Conservation (phyloP, 2,797 vertebrate genomes). For the Antennarius maculatus region DNA sequence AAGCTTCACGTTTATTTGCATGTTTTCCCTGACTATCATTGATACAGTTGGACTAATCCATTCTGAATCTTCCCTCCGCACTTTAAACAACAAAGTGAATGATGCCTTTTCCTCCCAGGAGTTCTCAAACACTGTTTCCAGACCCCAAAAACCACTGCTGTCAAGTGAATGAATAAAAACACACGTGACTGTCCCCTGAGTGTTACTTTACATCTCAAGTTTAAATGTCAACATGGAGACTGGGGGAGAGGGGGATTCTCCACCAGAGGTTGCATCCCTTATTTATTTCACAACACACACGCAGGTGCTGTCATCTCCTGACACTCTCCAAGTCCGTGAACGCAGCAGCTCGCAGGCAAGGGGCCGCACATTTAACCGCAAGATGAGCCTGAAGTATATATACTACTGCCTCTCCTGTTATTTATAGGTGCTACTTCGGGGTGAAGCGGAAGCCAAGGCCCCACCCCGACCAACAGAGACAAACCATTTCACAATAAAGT, state of each 20-base stretch:
- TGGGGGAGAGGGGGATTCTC: no score
- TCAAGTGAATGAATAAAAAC: no score
- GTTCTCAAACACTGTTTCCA: no score
- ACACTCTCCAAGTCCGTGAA: constrained; percentile 19
- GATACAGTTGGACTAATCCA: no score
- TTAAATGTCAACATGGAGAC: background rate
- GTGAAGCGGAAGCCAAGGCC: constrained; percentile 48
- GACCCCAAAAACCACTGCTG: no score
- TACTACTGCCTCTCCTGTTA: constrained; percentile 51
- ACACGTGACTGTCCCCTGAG: background rate
- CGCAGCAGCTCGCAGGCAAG: background rate
- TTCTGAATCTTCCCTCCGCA: no score
- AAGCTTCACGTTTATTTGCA: no score
- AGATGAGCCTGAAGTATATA: constrained; percentile 51
- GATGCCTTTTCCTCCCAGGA: no score
- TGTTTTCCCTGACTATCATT: no score
- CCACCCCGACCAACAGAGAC: constrained; percentile 45
- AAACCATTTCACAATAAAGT: constrained; percentile 37
- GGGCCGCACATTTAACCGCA: constrained; percentile 33
- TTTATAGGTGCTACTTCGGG: constrained; percentile 76
- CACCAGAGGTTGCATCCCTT: background rate
- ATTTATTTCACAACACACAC: constrained; percentile 24
- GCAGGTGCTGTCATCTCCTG: background rate
- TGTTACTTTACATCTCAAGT: background rate
- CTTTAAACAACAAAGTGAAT: no score